Evolutionary conservation across 2,113 vertebrate genomes (phyloP).

Genomic region (Calidris pugnax): DNA sequence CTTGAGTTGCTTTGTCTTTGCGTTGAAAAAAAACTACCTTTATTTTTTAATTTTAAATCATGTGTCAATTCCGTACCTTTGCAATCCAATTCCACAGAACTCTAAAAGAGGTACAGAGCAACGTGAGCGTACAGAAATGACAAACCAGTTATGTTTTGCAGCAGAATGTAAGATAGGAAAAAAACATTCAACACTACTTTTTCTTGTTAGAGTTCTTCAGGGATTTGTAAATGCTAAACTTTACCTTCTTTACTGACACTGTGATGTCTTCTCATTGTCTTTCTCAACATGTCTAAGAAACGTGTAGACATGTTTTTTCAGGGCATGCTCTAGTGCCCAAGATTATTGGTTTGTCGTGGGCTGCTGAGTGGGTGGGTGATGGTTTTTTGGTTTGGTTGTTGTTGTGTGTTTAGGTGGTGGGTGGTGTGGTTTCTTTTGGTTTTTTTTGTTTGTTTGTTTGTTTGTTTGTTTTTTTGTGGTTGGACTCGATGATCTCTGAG

Average conservation of each 20-base stretch:
- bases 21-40: not conserved
- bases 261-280: not conserved
- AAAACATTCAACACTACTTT: not conserved
- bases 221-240: not conserved
- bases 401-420: too few species aligned
- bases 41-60: not conserved
- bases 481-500: too few species aligned
- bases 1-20: not conserved
- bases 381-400: too few species aligned
- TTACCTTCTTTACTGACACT: not conserved
- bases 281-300: too few species aligned
- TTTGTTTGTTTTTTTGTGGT: too few species aligned
- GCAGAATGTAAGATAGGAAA: not conserved
- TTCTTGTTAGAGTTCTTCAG: not conserved
- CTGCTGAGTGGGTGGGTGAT: too few species aligned
- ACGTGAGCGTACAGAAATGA: not conserved
- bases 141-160: not conserved
- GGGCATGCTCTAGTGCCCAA: too few species aligned
- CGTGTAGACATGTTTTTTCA: too few species aligned
- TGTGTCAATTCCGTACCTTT: not conserved
- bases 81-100: not conserved
- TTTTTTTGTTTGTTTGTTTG: too few species aligned
- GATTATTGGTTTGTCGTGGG: too few species aligned
- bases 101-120: not conserved
- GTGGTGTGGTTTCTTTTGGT: too few species aligned